phyloP scores from a whole-genome alignment of 2,797 vertebrate genomes.

The Jordanella pulchra region DNA sequence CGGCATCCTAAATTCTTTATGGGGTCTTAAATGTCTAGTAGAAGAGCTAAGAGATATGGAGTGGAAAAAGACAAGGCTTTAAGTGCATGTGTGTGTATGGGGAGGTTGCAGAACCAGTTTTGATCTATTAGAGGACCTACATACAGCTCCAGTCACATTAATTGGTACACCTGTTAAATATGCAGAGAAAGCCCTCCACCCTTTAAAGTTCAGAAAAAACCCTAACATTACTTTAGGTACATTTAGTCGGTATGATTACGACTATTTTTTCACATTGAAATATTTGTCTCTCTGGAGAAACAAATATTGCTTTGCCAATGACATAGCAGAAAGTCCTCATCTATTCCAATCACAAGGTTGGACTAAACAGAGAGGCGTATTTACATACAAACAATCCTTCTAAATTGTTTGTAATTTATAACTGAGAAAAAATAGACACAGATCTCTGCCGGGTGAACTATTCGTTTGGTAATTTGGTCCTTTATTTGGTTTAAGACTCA shows the following conservation, averaged over 20 bases:
- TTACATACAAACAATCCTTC: not conserved
- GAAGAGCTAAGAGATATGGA: constrained; percentile 48
- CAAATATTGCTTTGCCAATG: not conserved
- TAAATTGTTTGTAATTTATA: too few species aligned
- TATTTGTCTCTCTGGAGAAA: not conserved
- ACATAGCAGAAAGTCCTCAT: not conserved
- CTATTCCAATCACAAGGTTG: not conserved
- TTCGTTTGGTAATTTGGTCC: not conserved
- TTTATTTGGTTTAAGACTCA: too few species aligned
- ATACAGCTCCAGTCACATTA: not conserved
- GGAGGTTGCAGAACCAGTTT: not conserved
- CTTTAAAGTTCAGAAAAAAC: too few species aligned
- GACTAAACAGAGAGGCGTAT: not conserved
- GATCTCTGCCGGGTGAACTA: not conserved
- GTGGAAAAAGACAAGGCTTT: constrained; percentile 17
- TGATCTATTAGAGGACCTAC: not conserved
- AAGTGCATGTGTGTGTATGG: constrained; percentile 12
- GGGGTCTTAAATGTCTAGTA: constrained; percentile 70
- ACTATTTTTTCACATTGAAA: not conserved
- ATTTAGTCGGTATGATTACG: not conserved
- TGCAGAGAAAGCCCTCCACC: not conserved
- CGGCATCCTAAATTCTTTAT: constrained; percentile 74
- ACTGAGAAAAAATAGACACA: too few species aligned
- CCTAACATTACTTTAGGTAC: not conserved
- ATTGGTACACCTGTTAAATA: not conserved